A percentile compares a stretch with the other conserved stretches of the same genome.
Evolutionary conservation across 2,888 invertebrate genomes (phyloP).

Genomic region (Athetis lepigone): DNA sequence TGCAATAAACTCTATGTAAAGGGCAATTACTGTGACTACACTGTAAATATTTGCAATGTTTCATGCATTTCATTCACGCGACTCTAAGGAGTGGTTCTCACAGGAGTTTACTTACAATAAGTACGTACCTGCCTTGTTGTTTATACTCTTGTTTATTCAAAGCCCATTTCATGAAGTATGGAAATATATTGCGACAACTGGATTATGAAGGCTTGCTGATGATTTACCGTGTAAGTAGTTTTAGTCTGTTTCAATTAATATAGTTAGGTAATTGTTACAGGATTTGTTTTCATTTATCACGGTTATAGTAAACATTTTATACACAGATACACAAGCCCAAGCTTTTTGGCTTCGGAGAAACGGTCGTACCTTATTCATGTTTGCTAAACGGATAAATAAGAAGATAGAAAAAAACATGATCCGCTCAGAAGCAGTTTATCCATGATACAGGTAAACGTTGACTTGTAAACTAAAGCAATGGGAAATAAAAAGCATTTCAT

Average conservation of each 20-base stretch:
- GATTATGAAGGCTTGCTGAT: slow-evolving; percentile 23
- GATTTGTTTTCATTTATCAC: slow-evolving; percentile 11
- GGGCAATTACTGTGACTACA: slow-evolving; percentile 15
- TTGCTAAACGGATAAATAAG: background rate
- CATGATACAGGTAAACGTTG: slow-evolving; percentile 24
- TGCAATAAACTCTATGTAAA: slow-evolving; percentile 3
- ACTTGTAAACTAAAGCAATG: slow-evolving; percentile 44
- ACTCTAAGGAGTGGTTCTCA: slow-evolving; percentile 43
- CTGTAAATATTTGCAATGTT: slow-evolving; percentile 30
- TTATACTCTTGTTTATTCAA: slow-evolving; percentile 18
- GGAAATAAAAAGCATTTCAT: slow-evolving; percentile 63
- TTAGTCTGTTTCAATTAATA: slow-evolving; percentile 24
- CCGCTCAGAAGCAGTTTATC: background rate
- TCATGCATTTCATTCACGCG: slow-evolving; percentile 45
- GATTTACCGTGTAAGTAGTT: slow-evolving; percentile 25
- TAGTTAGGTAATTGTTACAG: background rate
- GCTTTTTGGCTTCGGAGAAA: background rate
- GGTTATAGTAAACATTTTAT: background rate
- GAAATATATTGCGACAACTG: slow-evolving; percentile 22
- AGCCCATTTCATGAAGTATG: slow-evolving; percentile 20
- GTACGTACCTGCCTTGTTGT: background rate
- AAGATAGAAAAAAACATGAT: background rate
- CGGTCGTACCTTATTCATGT: background rate
- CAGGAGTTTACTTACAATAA: slow-evolving; percentile 24
- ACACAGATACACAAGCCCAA: background rate